phyloP scores from a whole-genome alignment of 2,113 vertebrate species.

The Corydoras sp. region DNA sequence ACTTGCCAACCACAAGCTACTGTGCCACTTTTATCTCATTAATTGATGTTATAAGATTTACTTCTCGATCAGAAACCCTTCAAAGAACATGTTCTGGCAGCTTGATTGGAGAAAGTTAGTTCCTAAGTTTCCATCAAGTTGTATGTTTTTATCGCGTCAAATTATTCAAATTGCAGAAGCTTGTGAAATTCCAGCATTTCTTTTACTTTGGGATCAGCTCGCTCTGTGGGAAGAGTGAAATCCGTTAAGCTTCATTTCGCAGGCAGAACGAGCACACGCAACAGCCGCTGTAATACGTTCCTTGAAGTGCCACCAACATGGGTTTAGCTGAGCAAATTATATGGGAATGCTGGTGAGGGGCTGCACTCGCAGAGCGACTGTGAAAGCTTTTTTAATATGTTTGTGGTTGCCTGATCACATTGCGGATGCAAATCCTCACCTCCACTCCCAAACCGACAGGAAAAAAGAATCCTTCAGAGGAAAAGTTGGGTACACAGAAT shows the following conservation, averaged over 20 bases:
- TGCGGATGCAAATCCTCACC: conserved; percentile 31
- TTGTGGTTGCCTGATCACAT: conserved; percentile 34
- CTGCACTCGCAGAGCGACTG: conserved; percentile 10
- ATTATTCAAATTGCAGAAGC: no score
- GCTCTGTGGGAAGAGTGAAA: not conserved
- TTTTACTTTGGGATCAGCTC: not conserved
- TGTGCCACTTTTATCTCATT: no score
- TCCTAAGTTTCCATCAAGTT: no score
- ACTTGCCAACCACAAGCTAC: no score
- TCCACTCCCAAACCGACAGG: conserved; percentile 10
- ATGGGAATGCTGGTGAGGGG: not conserved
- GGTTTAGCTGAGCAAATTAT: conserved; percentile 14
- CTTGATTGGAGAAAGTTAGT: no score
- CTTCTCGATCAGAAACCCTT: no score
- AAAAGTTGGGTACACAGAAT: conserved; percentile 22
- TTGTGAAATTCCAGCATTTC: no score
- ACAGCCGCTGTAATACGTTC: not conserved
- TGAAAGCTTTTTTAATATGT: conserved; percentile 7
- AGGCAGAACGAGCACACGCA: not conserved
- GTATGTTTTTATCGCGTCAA: no score
- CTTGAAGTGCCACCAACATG: conserved; percentile 13
- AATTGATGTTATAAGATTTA: no score
- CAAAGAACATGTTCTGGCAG: no score
- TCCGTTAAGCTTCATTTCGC: not conserved
- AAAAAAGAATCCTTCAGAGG: conserved; percentile 15